Evolutionary conservation across 2,888 invertebrate genomes (phyloP).

Genomic region (Deroplatys truncata): DNA sequence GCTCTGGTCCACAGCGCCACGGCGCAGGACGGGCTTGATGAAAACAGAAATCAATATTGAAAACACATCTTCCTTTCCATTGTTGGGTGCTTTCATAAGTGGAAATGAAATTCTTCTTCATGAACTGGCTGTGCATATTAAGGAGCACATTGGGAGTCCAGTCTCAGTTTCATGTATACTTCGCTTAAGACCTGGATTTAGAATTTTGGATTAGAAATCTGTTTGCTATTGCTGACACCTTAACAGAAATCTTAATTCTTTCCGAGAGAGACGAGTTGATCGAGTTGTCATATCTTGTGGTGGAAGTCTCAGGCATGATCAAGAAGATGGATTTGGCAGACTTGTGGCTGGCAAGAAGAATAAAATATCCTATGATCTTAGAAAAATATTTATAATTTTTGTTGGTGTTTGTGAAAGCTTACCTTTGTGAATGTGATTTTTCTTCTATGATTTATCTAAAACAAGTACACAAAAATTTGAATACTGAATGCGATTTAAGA

Average conservation of each 20-base stretch:
- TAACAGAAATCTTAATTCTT: background rate
- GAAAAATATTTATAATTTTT: background rate
- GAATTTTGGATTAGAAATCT: too few relatives aligned
- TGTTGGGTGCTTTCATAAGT: background rate
- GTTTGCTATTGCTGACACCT: background rate
- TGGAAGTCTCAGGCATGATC: background rate
- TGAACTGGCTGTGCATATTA: too few relatives aligned
- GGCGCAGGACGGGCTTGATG: too few relatives aligned
- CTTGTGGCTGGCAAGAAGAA: background rate
- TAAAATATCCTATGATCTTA: background rate
- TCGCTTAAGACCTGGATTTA: too few relatives aligned
- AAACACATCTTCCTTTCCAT: background rate
- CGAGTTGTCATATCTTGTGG: background rate
- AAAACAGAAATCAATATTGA: background rate
- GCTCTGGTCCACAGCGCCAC: too few relatives aligned
- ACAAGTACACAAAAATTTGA: too few relatives aligned
- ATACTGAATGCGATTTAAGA: too few relatives aligned
- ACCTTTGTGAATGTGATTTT: too few relatives aligned
- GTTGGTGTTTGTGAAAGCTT: background rate
- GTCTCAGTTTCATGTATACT: too few relatives aligned
- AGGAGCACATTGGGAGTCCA: too few relatives aligned
- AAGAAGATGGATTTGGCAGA: background rate
- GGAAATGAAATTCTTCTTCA: background rate
- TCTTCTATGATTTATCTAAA: too few relatives aligned
- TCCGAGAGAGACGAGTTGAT: background rate